Percentiles rank a stretch among this genome's conserved stretches.
phyloP scores from a whole-genome alignment of 2,888 invertebrate genomes.

The Noctua janthina region DNA sequence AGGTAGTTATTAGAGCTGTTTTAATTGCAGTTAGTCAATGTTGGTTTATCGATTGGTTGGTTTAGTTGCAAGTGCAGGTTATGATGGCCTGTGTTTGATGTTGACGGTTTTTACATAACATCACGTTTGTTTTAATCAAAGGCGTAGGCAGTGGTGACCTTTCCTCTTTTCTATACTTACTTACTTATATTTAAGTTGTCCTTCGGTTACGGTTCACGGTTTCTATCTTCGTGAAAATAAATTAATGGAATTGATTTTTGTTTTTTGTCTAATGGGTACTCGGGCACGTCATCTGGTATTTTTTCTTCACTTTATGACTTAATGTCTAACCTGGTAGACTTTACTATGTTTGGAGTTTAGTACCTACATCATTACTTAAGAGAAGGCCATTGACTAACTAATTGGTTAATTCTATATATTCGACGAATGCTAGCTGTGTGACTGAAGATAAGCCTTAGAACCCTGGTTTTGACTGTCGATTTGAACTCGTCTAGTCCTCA shows the following conservation, averaged over 20 bases:
- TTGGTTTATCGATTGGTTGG: slow-evolving; percentile 30
- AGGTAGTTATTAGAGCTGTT: slow-evolving; percentile 26
- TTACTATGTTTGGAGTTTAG: background rate
- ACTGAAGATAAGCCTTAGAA: background rate
- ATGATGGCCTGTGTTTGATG: background rate
- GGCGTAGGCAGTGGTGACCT: background rate
- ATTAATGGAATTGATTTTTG: background rate
- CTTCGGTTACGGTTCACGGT: background rate
- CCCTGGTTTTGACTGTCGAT: background rate
- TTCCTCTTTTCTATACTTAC: background rate
- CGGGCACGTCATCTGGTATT: background rate
- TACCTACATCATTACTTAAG: background rate
- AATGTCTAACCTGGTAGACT: background rate
- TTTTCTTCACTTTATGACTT: background rate
- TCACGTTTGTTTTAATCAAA: background rate
- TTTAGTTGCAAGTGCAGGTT: background rate
- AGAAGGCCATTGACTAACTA: background rate
- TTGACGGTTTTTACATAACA: background rate
- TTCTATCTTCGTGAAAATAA: background rate
- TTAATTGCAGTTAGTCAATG: slow-evolving; percentile 42
- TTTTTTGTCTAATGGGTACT: background rate
- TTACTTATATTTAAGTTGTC: background rate
- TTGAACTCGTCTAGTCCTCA: background rate
- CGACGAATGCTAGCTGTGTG: background rate
- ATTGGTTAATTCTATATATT: background rate